Evolutionary conservation across 2,888 invertebrate species (phyloP).

Genomic region (Drosophila engyochracea): DNA sequence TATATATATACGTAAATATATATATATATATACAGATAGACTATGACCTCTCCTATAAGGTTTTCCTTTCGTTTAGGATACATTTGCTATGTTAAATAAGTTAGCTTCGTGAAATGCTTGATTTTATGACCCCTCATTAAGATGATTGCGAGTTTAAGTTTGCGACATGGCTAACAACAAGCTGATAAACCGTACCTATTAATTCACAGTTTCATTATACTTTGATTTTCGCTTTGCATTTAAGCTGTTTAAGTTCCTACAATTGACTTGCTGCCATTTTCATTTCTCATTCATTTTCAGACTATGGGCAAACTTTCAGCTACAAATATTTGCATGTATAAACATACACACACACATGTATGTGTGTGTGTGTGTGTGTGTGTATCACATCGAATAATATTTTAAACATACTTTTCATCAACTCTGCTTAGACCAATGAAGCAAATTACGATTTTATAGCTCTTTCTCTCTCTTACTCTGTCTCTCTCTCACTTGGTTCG

Average conservation of each 20-base stretch:
- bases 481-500: neutral
- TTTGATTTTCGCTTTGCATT: neutral
- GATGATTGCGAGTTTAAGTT: neutral
- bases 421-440: constrained; percentile 1
- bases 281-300: neutral
- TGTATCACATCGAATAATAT: neutral
- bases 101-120: neutral
- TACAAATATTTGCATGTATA: neutral
- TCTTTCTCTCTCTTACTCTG: neutral
- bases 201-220: neutral
- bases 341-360: neutral
- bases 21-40: neutral
- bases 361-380: neutral
- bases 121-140: neutral
- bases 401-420: constrained; percentile 3
- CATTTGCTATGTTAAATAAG: neutral
- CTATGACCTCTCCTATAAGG: neutral
- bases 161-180: neutral
- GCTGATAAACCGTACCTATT: neutral
- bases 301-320: neutral
- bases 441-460: neutral
- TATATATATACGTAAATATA: no score
- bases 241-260: neutral
- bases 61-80: neutral
- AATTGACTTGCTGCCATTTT: neutral